Evolutionary conservation across 2,113 vertebrate genomes (phyloP).

Genomic region (Tetrax tetrax): DNA sequence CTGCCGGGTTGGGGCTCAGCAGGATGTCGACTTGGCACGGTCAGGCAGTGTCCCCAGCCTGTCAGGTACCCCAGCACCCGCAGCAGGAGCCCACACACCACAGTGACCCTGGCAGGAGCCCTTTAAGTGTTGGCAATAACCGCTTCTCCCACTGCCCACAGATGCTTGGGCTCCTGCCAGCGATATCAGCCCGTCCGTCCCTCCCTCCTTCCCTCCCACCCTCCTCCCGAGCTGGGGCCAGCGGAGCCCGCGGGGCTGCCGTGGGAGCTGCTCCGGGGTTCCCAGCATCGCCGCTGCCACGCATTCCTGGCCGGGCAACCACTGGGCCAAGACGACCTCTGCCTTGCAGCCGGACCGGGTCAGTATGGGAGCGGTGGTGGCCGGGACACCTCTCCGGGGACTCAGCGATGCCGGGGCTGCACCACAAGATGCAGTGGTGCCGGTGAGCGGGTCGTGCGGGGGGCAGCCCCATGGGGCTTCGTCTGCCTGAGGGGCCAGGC

Average conservation of each 20-base stretch:
- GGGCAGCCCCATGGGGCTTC: constrained; percentile 1
- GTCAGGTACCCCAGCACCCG: accelerated
- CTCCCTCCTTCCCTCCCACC: not conserved
- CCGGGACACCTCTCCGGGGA: accelerated
- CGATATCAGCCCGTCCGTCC: not conserved
- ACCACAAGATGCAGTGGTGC: accelerated
- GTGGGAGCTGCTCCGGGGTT: not conserved
- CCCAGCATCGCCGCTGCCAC: accelerated
- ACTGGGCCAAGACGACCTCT: not conserved
- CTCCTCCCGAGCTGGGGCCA: constrained; percentile 4
- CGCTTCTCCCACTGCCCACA: constrained; percentile 24
- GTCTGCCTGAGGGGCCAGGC: not conserved
- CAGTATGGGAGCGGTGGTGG: not conserved
- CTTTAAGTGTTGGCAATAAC: not conserved
- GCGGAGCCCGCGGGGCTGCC: not conserved
- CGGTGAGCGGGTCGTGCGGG: not conserved
- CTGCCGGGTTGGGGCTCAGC: not conserved
- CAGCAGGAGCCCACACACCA: not conserved
- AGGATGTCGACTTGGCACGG: accelerated
- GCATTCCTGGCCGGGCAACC: not conserved
- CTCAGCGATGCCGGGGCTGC: not conserved
- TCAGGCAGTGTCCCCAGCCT: not conserved
- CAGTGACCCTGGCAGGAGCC: not conserved
- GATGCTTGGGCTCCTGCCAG: constrained; percentile 51
- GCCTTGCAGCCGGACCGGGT: not conserved